These are phyloP conservation scores for Venusia cambrica DNA, from an alignment of 2,888 invertebrate genomes.

Conservation along the genomic window DNA sequence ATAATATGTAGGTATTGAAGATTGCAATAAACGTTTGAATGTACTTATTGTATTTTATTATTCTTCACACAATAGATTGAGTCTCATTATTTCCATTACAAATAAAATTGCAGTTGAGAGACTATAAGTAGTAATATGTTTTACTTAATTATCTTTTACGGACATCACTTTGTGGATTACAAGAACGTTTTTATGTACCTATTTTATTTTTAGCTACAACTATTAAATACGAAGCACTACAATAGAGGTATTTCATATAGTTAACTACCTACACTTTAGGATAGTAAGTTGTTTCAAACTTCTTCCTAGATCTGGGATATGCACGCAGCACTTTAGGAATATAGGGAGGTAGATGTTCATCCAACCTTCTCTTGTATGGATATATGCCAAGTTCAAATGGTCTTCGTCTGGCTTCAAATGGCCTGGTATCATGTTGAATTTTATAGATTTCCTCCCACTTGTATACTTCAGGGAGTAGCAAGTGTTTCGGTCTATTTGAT, in stretches of 20 bases:
- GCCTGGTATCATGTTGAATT: conserved; percentile 84
- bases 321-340: conserved; percentile 85
- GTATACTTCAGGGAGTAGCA: conserved; percentile 85
- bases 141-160: too few relatives aligned
- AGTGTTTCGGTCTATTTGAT: conserved; percentile 84
- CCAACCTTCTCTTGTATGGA: conserved; percentile 82
- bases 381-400: conserved; percentile 85
- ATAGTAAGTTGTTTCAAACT: conserved; percentile 85
- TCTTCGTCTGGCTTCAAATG: conserved; percentile 84
- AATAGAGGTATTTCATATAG: conserved; percentile 9
- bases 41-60: too few relatives aligned
- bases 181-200: conserved; percentile 1
- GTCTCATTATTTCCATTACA: too few relatives aligned
- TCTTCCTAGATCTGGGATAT: conserved; percentile 82
- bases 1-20: too few relatives aligned
- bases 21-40: too few relatives aligned
- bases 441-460: conserved; percentile 93
- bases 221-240: conserved; percentile 16
- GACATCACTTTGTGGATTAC: too few relatives aligned
- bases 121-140: too few relatives aligned
- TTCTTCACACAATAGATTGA: too few relatives aligned
- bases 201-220: neutral
- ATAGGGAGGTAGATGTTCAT: conserved; percentile 85
- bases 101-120: too few relatives aligned
- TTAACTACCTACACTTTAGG: conserved; percentile 74